Conservation (phyloP, 2,797 vertebrate genomes). For the Poecile montanus region DNA sequence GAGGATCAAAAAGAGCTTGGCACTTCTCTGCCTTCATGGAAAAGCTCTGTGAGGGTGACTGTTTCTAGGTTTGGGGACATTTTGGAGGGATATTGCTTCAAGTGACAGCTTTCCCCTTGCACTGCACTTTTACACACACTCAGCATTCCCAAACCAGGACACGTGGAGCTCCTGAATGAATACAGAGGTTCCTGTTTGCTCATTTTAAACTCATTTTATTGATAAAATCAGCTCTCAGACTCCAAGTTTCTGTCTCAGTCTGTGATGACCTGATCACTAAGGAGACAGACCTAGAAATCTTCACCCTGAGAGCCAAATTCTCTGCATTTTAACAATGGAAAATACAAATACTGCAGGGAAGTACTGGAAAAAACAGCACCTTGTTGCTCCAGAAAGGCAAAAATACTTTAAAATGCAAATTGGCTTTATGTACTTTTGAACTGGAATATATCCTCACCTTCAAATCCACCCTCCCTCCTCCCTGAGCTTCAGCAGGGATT, state of each 20-base stretch:
- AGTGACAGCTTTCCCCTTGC: neutral
- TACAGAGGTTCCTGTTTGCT: neutral
- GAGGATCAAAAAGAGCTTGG: neutral
- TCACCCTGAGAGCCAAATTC: conserved; percentile 34
- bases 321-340: conserved; percentile 24
- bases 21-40: neutral
- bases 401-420: conserved; percentile 1
- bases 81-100: neutral
- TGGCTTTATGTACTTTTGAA: neutral
- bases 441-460: neutral
- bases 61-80: neutral
- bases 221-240: neutral
- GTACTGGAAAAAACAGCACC: neutral
- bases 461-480: neutral
- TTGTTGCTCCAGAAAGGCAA: neutral
- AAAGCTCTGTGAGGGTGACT: neutral
- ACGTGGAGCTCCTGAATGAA: neutral
- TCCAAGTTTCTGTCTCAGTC: neutral
- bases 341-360: conserved; percentile 41
- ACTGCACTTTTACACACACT: neutral
- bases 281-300: neutral
- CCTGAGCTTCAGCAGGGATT: neutral
- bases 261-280: neutral
- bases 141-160: neutral
- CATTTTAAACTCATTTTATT: neutral